Evolutionary conservation across 2,113 vertebrate species (phyloP), one percentile per base, ranked within the genome.

Genomic region (Microcebus jonahi): DNA sequence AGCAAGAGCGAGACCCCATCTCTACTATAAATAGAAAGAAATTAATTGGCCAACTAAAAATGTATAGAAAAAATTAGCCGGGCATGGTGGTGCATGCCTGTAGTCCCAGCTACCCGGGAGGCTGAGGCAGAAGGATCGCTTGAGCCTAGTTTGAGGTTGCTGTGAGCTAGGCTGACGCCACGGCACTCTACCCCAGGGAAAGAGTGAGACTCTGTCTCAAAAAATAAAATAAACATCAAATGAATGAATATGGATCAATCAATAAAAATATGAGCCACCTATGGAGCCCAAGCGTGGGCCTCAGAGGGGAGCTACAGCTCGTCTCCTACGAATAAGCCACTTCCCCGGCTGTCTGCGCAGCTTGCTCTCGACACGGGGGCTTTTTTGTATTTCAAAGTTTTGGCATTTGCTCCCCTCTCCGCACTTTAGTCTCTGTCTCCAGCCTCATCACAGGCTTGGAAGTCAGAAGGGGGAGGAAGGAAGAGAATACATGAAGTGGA

Each of bases 401-500:
- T 59, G 85, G 15, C 1, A 50, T 65, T 70, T 68, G 59, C 23
- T 53, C 12, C 12, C 23, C 2, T 55, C 7, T 81, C 50, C 82
- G 67, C 8, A 34, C 48, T 39, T 29, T 12, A 1, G 0, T 50
- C 53, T 55, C 13, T 21, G 23, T 82, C 65, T 39, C 59, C 18
- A 39, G n/a, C 21, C 17, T 91, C 57, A n/a, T 31, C 45, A 8
- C 48, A 75, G n/a, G 10, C 48, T 75, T 88, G 61, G 77, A 8
- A 7, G 31, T 77, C 55, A 25, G 39, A 57, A 91, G 63, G 36
- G 31, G 36, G 45, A 76, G 31, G 18, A 20, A 76, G 29, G 18
- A 55, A 34, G 0, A 1, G 21, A 10, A 18, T 15, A 5, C 5
- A 5, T 20, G 17, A 39, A 63, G 31, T n/a, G 39, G 68, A 71